Conservation (phyloP, 2,888 invertebrate genomes). For the Netelia virgata region DNA sequence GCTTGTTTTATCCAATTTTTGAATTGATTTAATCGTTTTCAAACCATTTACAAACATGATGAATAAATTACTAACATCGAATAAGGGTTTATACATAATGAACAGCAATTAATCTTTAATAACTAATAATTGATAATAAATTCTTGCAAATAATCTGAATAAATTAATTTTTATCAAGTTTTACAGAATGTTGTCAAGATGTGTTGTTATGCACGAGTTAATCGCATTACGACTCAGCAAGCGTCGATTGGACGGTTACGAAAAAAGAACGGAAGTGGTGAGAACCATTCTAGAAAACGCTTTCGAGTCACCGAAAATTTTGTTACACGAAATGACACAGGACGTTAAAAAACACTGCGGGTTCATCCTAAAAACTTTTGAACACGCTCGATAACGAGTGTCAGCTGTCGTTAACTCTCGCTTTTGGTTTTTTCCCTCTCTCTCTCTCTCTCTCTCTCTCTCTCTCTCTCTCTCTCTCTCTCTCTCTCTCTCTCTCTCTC, state of each 20-base stretch:
- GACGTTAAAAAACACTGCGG: neutral
- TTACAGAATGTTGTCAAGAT: no score
- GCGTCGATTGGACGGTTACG: no score
- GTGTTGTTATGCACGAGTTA: no score
- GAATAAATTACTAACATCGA: neutral
- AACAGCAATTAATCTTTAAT: no score
- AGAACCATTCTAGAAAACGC: conserved; percentile 25
- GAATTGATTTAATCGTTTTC: neutral
- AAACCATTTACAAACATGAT: neutral
- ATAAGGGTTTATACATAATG: neutral
- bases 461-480: neutral
- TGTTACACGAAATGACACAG: neutral
- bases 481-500: neutral
- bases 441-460: conserved; percentile 1
- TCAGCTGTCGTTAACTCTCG: conserved; percentile 68
- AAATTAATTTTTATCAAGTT: no score
- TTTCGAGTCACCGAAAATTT: conserved; percentile 31
- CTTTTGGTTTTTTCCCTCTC: neutral
- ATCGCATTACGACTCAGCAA: no score
- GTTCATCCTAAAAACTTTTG: conserved; percentile 45
- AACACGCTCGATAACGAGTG: conserved; percentile 70
- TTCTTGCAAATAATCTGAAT: no score
- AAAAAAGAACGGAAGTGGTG: no score
- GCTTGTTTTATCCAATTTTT: neutral
- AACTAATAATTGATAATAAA: no score